These are phyloP conservation scores for Grapholita molesta DNA, from an alignment of 1,140 invertebrate species.

Conservation along the genomic window DNA sequence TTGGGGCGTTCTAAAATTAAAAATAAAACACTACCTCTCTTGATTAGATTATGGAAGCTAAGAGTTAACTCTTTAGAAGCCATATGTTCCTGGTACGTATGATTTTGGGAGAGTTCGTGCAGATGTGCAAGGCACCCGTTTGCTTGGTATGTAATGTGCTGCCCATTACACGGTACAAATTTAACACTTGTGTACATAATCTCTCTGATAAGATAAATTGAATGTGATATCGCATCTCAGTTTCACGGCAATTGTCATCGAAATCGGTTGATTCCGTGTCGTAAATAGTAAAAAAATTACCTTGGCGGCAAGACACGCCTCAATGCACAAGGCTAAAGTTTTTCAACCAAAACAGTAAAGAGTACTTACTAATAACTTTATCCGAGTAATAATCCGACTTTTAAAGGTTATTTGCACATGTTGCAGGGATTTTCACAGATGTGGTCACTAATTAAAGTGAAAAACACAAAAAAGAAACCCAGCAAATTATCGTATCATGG, in stretches of 20 bases:
- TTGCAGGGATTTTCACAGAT: background rate
- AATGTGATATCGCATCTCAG: conserved; percentile 4
- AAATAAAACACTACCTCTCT: conserved; percentile 59
- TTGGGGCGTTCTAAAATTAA: background rate
- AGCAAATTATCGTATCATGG: background rate
- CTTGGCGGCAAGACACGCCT: conserved; percentile 9
- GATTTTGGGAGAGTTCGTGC: conserved; percentile 26
- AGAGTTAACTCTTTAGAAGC: conserved; percentile 67
- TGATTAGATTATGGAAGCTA: conserved; percentile 73
- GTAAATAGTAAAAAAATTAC: conserved; percentile 7
- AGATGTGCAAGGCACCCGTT: conserved; percentile 40
- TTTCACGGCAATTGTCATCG: background rate
- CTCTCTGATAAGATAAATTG: conserved; percentile 66
- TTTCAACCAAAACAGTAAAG: background rate
- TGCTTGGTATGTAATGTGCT: conserved; percentile 53
- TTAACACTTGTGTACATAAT: conserved; percentile 72
- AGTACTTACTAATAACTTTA: background rate
- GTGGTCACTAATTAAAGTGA: background rate
- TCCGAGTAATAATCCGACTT: background rate
- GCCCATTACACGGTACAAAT: conserved; percentile 58
- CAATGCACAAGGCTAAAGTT: conserved; percentile 14
- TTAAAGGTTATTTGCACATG: background rate
- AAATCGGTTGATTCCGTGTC: conserved; percentile 3
- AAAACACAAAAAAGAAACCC: background rate
- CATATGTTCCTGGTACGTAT: conserved; percentile 49